Evolutionary conservation across 2,888 invertebrate species (phyloP).

Genomic region (Acleris laterana): DNA sequence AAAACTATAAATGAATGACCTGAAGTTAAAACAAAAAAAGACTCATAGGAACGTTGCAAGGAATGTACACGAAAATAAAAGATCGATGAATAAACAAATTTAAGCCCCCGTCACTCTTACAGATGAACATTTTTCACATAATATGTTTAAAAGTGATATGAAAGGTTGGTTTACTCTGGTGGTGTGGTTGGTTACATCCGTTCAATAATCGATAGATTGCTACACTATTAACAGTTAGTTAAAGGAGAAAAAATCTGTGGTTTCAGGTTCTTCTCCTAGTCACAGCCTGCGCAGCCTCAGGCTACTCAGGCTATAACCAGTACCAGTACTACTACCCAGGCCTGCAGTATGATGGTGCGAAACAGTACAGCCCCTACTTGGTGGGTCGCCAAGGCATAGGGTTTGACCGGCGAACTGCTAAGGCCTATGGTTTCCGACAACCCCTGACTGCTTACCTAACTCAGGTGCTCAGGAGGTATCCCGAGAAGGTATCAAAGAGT

Average conservation of each 20-base stretch:
- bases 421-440: constrained; percentile 20
- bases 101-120: too few relatives aligned
- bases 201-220: background rate
- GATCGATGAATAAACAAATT: too few relatives aligned
- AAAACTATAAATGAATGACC: background rate
- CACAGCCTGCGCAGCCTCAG: constrained; percentile 5
- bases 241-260: background rate
- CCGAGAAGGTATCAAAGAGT: background rate
- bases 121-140: too few relatives aligned
- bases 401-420: constrained; percentile 12
- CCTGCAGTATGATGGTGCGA: background rate
- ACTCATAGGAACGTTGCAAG: too few relatives aligned
- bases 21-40: too few relatives aligned
- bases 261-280: constrained; percentile 7
- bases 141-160: too few relatives aligned
- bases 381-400: constrained; percentile 24
- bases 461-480: constrained; percentile 21
- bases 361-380: background rate
- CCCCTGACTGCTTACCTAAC: constrained; percentile 7
- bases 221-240: background rate
- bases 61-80: too few relatives aligned
- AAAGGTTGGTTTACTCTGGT: too few relatives aligned
- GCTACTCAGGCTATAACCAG: background rate
- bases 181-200: too few relatives aligned
- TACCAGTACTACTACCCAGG: constrained; percentile 1